phyloP scores from a whole-genome alignment of 2,888 invertebrate species.

The Sinodicranocentrus sp. region DNA sequence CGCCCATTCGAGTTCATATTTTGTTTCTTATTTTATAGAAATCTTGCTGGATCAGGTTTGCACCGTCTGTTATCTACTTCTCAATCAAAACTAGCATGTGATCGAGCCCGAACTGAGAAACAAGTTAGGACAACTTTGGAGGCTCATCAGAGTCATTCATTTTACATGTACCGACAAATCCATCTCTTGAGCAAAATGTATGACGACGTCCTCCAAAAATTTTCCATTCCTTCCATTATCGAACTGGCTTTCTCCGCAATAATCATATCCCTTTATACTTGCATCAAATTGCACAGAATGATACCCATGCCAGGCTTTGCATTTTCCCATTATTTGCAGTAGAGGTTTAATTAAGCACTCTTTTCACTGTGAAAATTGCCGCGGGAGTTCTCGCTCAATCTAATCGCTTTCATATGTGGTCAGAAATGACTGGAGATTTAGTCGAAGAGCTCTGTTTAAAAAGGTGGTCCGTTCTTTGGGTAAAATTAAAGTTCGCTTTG shows the following conservation, averaged over 20 bases:
- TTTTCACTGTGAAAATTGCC: slow-evolving; percentile 55
- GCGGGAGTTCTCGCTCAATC: slow-evolving; percentile 39
- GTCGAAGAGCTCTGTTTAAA: slow-evolving; percentile 32
- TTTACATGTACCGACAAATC: slow-evolving; percentile 39
- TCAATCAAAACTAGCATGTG: too few species aligned
- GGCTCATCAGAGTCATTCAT: not conserved
- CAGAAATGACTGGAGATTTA: slow-evolving; percentile 11
- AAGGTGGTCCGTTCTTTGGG: slow-evolving; percentile 44
- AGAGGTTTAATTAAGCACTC: slow-evolving; percentile 55
- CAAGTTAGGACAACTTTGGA: not conserved
- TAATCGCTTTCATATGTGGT: slow-evolving; percentile 4
- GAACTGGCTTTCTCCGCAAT: slow-evolving; percentile 9
- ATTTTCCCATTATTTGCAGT: slow-evolving; percentile 53
- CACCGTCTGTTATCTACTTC: too few species aligned
- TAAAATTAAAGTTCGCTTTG: slow-evolving; percentile 49
- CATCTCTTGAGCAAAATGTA: slow-evolving; percentile 43
- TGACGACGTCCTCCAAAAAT: slow-evolving; percentile 39
- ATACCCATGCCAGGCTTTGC: slow-evolving; percentile 61
- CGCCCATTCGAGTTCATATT: too few species aligned
- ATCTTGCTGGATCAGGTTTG: too few species aligned
- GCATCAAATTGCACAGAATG: slow-evolving; percentile 44
- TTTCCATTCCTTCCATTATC: slow-evolving; percentile 46
- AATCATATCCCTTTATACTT: slow-evolving; percentile 47
- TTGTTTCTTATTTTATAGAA: not conserved
- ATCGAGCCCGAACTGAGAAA: not conserved